Evolutionary conservation across 2,888 invertebrate species (phyloP).

Genomic region (Perizoma affinitatum): DNA sequence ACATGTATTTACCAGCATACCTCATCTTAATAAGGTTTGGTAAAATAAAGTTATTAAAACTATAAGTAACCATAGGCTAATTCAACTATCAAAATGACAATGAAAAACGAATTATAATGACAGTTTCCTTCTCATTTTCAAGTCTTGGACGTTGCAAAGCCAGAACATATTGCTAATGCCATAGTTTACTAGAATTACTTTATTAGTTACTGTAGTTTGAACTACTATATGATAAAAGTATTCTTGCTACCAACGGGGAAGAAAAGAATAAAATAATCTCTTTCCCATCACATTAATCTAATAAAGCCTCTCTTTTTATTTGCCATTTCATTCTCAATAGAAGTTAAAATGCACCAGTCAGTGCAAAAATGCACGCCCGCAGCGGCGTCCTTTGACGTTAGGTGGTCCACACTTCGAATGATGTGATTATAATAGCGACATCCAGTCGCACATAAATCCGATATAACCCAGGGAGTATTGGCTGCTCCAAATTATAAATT

Average conservation of each 20-base stretch:
- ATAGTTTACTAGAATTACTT: neutral
- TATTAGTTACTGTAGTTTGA: neutral
- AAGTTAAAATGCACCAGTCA: constrained; percentile 65
- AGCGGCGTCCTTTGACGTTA: constrained; percentile 78
- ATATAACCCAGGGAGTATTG: constrained; percentile 29
- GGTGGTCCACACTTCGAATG: constrained; percentile 73
- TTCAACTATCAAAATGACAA: no score
- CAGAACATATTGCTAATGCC: neutral
- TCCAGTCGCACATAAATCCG: constrained; percentile 63
- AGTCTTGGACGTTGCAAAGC: no score
- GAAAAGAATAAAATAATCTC: constrained; percentile 21
- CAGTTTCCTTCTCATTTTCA: no score
- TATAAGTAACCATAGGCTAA: no score
- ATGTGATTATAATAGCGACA: constrained; percentile 83
- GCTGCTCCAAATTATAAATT: constrained; percentile 32
- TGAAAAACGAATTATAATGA: no score
- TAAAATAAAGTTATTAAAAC: no score
- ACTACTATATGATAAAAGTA: no score
- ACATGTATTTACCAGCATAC: no score
- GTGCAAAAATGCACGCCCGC: constrained; percentile 75
- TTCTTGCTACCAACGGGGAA: neutral
- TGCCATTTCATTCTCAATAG: constrained; percentile 62
- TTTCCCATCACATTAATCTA: constrained; percentile 39
- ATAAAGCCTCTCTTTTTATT: constrained; percentile 43
- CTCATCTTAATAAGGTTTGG: no score